phyloP scores from a whole-genome alignment of 2,888 invertebrate genomes.

The Platynereis dumerilii region DNA sequence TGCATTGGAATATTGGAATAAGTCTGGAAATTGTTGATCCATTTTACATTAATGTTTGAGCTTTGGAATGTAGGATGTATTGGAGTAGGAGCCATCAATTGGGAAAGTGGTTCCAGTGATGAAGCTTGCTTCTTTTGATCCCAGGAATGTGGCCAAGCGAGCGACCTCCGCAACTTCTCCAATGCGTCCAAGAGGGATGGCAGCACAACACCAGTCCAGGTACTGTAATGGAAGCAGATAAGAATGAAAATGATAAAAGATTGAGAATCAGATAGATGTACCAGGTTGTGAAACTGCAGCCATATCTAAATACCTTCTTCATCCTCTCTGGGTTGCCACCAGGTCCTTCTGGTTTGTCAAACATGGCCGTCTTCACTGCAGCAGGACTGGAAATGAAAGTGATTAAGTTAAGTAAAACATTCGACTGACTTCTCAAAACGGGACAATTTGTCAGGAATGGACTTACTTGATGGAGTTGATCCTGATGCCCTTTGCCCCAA shows the following conservation, averaged over 20 bases:
- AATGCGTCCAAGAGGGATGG: constrained; percentile 16
- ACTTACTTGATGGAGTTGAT: constrained; percentile 14
- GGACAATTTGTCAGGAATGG: too few species aligned
- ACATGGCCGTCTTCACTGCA: constrained; percentile 12
- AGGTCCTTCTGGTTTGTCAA: constrained; percentile 10
- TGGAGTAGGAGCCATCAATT: constrained; percentile 10
- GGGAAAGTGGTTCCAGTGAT: constrained; percentile 16
- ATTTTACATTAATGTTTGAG: too few species aligned
- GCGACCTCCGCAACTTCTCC: constrained; percentile 12
- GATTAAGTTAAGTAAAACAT: too few species aligned
- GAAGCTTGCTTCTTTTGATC: constrained; percentile 4
- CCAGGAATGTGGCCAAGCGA: constrained; percentile 8
- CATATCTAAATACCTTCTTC: constrained; percentile 1
- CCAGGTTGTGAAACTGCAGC: too few species aligned
- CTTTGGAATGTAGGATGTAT: constrained; percentile 12
- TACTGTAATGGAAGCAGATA: constrained; percentile 1
- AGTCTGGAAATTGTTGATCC: too few species aligned
- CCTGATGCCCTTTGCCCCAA: constrained; percentile 9
- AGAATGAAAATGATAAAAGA: too few species aligned
- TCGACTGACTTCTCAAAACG: too few species aligned
- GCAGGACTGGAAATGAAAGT: constrained; percentile 4
- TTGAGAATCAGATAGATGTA: too few species aligned
- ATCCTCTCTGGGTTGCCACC: neutral
- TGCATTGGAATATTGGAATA: too few species aligned
- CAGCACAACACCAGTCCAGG: constrained; percentile 15